These are phyloP conservation scores for Luidia sarsii DNA, from an alignment of 53 echinoderm and acorn worm genomes.

Conservation along the genomic window DNA sequence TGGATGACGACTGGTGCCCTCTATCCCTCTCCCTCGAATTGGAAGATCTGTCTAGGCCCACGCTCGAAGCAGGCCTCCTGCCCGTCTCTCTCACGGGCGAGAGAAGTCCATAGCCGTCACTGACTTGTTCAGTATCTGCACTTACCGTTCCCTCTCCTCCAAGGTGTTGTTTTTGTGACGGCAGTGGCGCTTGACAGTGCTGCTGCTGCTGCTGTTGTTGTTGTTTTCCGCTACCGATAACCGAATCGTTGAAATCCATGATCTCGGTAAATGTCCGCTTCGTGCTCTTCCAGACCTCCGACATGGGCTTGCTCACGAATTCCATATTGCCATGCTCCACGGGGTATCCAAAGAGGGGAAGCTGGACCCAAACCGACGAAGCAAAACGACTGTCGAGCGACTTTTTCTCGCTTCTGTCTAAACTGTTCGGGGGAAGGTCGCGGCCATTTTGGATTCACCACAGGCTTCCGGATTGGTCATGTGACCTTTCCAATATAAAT, in stretches of 20 bases:
- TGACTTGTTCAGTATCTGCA: background rate
- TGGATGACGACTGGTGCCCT: too few species aligned
- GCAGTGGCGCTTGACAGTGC: too few species aligned
- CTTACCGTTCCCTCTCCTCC: background rate
- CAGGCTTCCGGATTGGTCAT: too few species aligned
- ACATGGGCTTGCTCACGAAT: slow-evolving; percentile 79
- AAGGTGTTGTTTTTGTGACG: background rate
- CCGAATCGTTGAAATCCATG: slow-evolving; percentile 64
- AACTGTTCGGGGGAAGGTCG: too few species aligned
- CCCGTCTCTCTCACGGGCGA: background rate
- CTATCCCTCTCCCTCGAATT: too few species aligned
- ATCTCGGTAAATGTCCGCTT: slow-evolving; percentile 79
- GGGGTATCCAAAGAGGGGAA: background rate
- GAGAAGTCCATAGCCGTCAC: background rate
- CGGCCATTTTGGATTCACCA: slow-evolving; percentile 34
- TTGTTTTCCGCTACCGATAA: background rate
- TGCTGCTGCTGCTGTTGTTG: background rate
- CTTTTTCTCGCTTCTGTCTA: too few species aligned
- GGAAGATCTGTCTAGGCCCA: background rate
- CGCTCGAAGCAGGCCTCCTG: background rate
- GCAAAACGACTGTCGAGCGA: too few species aligned
- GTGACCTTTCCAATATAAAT: too few species aligned
- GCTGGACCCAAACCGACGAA: background rate
- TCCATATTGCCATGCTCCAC: slow-evolving; percentile 60
- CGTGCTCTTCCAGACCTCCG: slow-evolving; percentile 89